Evolutionary conservation across 2,797 vertebrate species (phyloP), one percentile per base, ranked within the genome.

Genomic region (Menidia menidia): DNA sequence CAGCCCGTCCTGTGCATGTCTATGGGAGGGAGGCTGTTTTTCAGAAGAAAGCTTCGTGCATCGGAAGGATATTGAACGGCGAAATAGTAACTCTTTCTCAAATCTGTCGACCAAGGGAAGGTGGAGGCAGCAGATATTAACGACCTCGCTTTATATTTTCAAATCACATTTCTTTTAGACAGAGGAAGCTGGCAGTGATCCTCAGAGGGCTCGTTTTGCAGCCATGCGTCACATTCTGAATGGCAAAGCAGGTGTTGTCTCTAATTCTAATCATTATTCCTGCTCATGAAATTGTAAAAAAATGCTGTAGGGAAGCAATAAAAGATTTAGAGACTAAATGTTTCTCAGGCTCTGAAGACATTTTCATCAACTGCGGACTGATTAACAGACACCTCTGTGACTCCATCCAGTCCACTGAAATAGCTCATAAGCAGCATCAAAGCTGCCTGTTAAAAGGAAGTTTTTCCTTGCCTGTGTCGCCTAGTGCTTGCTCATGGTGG

Each of bases 211-310:
- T 66, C 45, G 25, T 47, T 56, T 51, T 52, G 6, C 1, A 6
- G 0, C 42, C 70, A 16, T 30, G 25, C 32, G 42, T n/a, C 18
- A 32, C 48, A 30, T 15, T 42, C n/a, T 31, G 9, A 18, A 53
- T 7, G 47, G 8, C 18, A 13, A 51, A 15, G 16, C 3, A 32
- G 4, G 43, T 32, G 43, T 53, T 4, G 39, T 4, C 51, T 45
- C 45, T 31, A 44, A 35, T 2, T 47, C 9, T 47, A 53, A 70
- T 71, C 15, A 47, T 25, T 16, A 25, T 68, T 72, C 60, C 31
- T 61, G 10, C 14, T 43, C 32, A 75, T 43, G 1, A 39, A 68
- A 57, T 59, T 41, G 6, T 60, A 25, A 44, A 48, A 48, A 25
- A 53, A 9, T 35, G 1, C 57, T n/a, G 39, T 9, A 6, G 6